Conservation (phyloP, 2,113 vertebrate species). For the Nerophis lumbriciformis region DNA sequence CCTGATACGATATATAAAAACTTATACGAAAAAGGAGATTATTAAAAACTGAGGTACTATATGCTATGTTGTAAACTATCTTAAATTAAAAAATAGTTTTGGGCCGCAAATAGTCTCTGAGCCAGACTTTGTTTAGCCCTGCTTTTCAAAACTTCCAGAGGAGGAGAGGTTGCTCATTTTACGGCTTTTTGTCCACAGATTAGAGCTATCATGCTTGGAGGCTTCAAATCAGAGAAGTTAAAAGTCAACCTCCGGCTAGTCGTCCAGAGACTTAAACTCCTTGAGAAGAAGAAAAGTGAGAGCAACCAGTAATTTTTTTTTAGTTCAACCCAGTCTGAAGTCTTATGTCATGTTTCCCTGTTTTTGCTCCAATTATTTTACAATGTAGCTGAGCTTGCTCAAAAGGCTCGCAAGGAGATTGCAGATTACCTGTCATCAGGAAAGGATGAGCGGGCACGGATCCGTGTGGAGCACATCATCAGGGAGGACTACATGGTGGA, state of each 20-base stretch:
- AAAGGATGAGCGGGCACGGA: slow-evolving; percentile 94
- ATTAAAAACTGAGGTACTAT: too few species aligned
- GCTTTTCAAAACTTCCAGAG: too few species aligned
- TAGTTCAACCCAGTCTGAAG: too few species aligned
- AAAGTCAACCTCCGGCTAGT: slow-evolving; percentile 93
- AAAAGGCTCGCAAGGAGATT: slow-evolving; percentile 96
- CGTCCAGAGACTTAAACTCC: slow-evolving; percentile 94
- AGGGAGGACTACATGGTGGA: slow-evolving; percentile 97
- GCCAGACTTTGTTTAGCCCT: not conserved
- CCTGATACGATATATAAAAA: too few species aligned
- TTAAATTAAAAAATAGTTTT: too few species aligned
- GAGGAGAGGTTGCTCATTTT: not conserved
- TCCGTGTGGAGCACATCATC: slow-evolving; percentile 97
- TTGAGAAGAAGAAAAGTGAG: slow-evolving; percentile 99
- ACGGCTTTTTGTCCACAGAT: slow-evolving; percentile 18
- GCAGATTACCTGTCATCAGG: slow-evolving; percentile 91
- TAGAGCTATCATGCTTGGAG: slow-evolving; percentile 79
- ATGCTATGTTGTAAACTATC: too few species aligned
- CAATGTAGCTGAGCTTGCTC: slow-evolving; percentile 86
- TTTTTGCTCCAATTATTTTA: not conserved
- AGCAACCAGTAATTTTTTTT: too few species aligned
- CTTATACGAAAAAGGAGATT: too few species aligned
- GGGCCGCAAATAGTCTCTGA: too few species aligned
- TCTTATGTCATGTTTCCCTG: not conserved
- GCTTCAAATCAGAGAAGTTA: slow-evolving; percentile 92